Evolutionary conservation across 2,797 vertebrate species (phyloP), one percentile per base, ranked within the genome.

Genomic region (Mallotus villosus): DNA sequence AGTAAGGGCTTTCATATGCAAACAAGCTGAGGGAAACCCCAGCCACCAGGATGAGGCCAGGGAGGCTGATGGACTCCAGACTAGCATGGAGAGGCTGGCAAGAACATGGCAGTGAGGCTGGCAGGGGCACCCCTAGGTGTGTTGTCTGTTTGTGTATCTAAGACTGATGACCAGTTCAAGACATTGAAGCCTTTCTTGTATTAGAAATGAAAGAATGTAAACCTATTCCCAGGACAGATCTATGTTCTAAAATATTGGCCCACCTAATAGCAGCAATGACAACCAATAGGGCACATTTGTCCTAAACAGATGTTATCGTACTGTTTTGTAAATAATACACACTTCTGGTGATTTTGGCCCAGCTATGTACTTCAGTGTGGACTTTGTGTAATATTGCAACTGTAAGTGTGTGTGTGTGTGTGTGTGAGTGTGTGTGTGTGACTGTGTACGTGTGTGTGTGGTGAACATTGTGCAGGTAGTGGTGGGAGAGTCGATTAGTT

Each of bases 1-100:
- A 91, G 84, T 83, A 19, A 7, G 22, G 74, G 79, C 91, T 94
- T 95, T 96, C 94, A 94, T 81, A 95, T 95, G 94, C 85, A 94
- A 94, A 96, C 95, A 7, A 66, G 63, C 27, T 67, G 68, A 34
- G 67, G 70, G 71, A 67, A 8, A 81, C 79, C 75, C 81, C 59
- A 70, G 78, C 78, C 63, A 51, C 46, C 57, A 2, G 27, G 70
- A 85, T 46, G 41, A 11, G 9, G 34, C 7, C 34, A 37, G 34
- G 34, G 41, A 46, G 82, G 84, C 76, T 68, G 37, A 79, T 70
- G 75, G 4, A 4, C 51, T 55, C 51, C 19, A 75, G 76, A 85
- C 85, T 87, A 49, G 24, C 22, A 84, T 70, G 75, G 82, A 12
- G 63, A 81, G 68, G 80, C 81, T 76, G 75, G 80, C 78, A 75